Conservation (phyloP, 2,888 invertebrate genomes). For the Noctuana brunneofusca region DNA sequence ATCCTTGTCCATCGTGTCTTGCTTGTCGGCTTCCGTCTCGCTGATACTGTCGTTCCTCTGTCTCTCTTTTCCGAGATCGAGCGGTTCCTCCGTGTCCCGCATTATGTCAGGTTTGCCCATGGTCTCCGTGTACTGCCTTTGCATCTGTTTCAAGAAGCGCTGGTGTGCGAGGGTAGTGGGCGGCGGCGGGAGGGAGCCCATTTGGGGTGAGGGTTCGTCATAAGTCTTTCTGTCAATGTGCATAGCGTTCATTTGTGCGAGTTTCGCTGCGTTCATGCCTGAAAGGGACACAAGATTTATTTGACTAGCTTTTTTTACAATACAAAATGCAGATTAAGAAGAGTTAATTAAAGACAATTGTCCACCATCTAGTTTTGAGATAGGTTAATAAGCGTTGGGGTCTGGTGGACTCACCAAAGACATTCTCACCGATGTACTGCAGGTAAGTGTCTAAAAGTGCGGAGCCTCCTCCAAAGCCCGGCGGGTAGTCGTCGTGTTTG, state of each 20-base stretch:
- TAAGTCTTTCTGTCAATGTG: constrained; percentile 78
- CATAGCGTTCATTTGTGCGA: constrained; percentile 88
- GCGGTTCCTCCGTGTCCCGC: constrained; percentile 78
- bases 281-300: constrained; percentile 45
- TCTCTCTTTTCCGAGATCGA: constrained; percentile 81
- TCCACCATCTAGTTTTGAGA: neutral
- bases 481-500: constrained; percentile 87
- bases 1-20: constrained; percentile 81
- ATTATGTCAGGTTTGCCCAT: constrained; percentile 82
- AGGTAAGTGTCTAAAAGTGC: constrained; percentile 93
- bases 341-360: neutral
- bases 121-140: constrained; percentile 82
- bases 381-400: neutral
- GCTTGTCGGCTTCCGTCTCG: constrained; percentile 72
- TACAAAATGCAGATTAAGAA: neutral
- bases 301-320: neutral
- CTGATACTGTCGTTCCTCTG: constrained; percentile 66
- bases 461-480: constrained; percentile 87
- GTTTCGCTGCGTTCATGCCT: constrained; percentile 90
- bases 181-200: constrained; percentile 80
- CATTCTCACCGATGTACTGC: constrained; percentile 93
- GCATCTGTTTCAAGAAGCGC: constrained; percentile 85
- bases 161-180: constrained; percentile 81
- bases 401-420: constrained; percentile 80
- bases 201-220: constrained; percentile 83